A percentile compares a stretch with the other conserved stretches of the same genome.
Evolutionary conservation across 23 tunicate genomes (phyloP).

Genomic region (Styela plicata): DNA sequence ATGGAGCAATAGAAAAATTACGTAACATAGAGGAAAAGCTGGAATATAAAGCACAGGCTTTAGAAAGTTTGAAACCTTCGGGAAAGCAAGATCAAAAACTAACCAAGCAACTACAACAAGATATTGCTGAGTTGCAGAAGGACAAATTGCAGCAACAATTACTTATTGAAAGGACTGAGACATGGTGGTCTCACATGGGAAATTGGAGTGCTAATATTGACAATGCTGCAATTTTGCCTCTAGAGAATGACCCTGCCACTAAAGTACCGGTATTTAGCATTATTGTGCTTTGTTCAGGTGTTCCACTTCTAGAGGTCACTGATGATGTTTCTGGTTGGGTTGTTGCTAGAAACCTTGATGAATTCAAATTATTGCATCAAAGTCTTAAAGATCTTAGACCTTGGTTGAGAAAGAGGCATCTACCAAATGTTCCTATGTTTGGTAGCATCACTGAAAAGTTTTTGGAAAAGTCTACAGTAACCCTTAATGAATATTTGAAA

Average conservation of each 20-base stretch:
- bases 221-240: slow-evolving; percentile 20
- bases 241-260: slow-evolving; percentile 10
- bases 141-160: slow-evolving; percentile 67
- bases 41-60: slow-evolving; percentile 92
- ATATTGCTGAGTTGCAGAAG: slow-evolving; percentile 50
- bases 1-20: slow-evolving; percentile 39
- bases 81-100: slow-evolving; percentile 64
- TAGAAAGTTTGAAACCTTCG: slow-evolving; percentile 49
- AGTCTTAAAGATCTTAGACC: slow-evolving; percentile 49
- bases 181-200: slow-evolving; percentile 86
- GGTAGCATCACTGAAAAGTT: slow-evolving; percentile 60
- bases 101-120: slow-evolving; percentile 38
- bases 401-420: slow-evolving; percentile 48
- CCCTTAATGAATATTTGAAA: slow-evolving; percentile 39
- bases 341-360: slow-evolving; percentile 48
- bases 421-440: slow-evolving; percentile 79
- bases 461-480: slow-evolving; percentile 41
- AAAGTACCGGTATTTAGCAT: slow-evolving; percentile 48
- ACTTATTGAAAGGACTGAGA: slow-evolving; percentile 55
- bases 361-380: slow-evolving; percentile 75
- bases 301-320: slow-evolving; percentile 42
- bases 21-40: slow-evolving; percentile 57
- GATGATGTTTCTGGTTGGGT: slow-evolving; percentile 95
- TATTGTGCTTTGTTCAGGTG: slow-evolving; percentile 63
- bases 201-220: slow-evolving; percentile 67